Evolutionary conservation across 1,140 invertebrate species (phyloP), one percentile per base, ranked within the genome.

Genomic region (Megathymus violae): DNA sequence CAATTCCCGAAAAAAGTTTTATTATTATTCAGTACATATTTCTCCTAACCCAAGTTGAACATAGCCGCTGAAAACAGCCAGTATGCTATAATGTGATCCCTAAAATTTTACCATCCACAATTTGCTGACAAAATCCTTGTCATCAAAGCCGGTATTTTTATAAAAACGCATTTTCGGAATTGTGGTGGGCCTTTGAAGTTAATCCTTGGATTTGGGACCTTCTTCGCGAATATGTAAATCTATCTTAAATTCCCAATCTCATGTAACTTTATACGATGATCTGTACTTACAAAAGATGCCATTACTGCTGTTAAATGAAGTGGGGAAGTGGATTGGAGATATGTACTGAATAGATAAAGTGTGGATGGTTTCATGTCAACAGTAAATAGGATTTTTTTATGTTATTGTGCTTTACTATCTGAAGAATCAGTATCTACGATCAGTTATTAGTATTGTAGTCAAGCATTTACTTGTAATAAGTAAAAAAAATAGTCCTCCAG

Each of bases 151-250:
- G 67, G 74, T 80, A 83, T 85, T 88, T 82, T 71, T 85, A 79
- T 85, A 85, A 88, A 86, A 85, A 86, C 80, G 80, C 80, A 86
- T 85, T 88, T 86, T 83, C 78, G 51, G 74, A 85, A 85, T 85
- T 78, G 75, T 78, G 67, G 48, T 73, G 71, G 50, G 50, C 82
- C 83, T 88, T 86, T 88, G 83, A 86, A 72, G 75, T 81, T 88
- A 88, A 88, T 88, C 85, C 82, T 17, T 74, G 76, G 79, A 82
- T 86, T 82, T 78, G 70, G 74, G 74, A 56, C 71, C 67, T 40
- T 48, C 56, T 69, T 64, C 62, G 52, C 1, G 38, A 27, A 27
- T 76, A 76, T 78, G 73, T 76, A 77, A 73, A 81, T 56, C 51
- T 56, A 27, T 54, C 50, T 54, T 3, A 13, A 41, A 43, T 56